These are phyloP conservation scores for Parnassius apollo DNA, from an alignment of 2,888 invertebrate genomes.

Conservation along the genomic window DNA sequence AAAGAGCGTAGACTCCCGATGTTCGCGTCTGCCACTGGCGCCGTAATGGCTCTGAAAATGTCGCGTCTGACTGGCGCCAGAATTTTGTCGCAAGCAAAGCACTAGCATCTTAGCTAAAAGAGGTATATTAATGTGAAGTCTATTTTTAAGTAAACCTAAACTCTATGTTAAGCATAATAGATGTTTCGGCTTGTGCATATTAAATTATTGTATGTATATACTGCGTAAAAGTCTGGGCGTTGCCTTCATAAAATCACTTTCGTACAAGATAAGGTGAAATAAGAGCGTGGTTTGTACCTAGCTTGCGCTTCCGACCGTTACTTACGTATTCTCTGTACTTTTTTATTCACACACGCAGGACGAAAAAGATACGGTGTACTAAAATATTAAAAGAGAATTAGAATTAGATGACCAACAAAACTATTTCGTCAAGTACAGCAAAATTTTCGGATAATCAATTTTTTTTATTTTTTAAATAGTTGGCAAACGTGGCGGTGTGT, in stretches of 20 bases:
- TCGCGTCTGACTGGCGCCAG: slow-evolving; percentile 61
- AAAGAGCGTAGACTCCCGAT: slow-evolving; percentile 43
- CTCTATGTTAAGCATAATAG: not conserved
- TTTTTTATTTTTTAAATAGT: too few species aligned
- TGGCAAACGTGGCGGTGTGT: too few species aligned
- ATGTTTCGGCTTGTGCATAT: too few species aligned
- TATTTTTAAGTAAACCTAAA: not conserved
- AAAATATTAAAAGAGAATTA: slow-evolving; percentile 41
- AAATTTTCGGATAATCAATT: too few species aligned
- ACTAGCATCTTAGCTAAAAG: slow-evolving; percentile 12
- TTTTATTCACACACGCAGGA: slow-evolving; percentile 27
- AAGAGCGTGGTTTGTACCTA: slow-evolving; percentile 4
- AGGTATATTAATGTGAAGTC: slow-evolving; percentile 10
- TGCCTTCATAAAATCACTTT: slow-evolving; percentile 4
- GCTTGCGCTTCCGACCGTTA: slow-evolving; percentile 12
- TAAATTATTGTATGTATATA: not conserved
- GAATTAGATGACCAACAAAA: slow-evolving; percentile 20
- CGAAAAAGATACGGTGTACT: slow-evolving; percentile 21
- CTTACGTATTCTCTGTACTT: slow-evolving; percentile 26
- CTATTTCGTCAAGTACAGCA: slow-evolving; percentile 17
- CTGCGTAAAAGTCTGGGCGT: not conserved
- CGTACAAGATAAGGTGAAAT: slow-evolving; percentile 7
- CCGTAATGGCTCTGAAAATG: slow-evolving; percentile 53
- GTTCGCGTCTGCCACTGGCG: slow-evolving; percentile 49
- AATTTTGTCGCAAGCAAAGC: slow-evolving; percentile 32